Percentiles rank a stretch among this genome's conserved stretches.
Evolutionary conservation across 2,888 invertebrate species (phyloP).

Genomic region (Alviniconcha strummeri): DNA sequence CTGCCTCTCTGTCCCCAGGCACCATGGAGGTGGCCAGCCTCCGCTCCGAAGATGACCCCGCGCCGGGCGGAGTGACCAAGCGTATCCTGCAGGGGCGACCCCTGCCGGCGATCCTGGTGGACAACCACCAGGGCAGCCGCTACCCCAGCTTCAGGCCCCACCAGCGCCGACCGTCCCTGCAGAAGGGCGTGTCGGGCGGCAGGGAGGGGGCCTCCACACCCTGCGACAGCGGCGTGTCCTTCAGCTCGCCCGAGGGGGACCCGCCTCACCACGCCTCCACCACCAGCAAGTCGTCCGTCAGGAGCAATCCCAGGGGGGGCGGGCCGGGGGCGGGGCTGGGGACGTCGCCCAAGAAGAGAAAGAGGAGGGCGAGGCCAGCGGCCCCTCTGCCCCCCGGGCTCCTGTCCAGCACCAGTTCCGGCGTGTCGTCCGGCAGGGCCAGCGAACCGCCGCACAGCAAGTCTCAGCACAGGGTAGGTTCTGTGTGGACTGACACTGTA

Average conservation of each 20-base stretch:
- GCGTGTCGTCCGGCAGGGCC: slow-evolving; percentile 19
- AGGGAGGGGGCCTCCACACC: slow-evolving; percentile 8
- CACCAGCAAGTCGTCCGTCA: neutral
- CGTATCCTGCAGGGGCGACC: slow-evolving; percentile 21
- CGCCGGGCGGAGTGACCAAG: neutral
- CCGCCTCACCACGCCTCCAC: neutral
- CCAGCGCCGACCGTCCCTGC: slow-evolving; percentile 25
- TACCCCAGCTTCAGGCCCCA: slow-evolving; percentile 30
- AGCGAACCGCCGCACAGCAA: slow-evolving; percentile 1
- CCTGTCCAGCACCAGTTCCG: slow-evolving; percentile 25
- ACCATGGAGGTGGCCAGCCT: slow-evolving; percentile 30
- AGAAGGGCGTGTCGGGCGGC: neutral
- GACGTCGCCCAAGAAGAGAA: neutral
- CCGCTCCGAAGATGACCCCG: neutral
- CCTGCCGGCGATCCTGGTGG: slow-evolving; percentile 24
- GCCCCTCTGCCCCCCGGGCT: neutral
- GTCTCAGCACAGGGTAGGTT: neutral
- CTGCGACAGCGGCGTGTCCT: slow-evolving; percentile 17
- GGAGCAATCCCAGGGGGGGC: neutral
- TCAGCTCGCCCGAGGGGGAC: slow-evolving; percentile 22
- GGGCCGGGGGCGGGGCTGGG: neutral
- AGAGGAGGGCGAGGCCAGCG: neutral
- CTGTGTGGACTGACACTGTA: neutral
- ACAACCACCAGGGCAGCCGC: slow-evolving; percentile 17
- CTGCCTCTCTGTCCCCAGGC: neutral